Conservation (phyloP, 2,888 invertebrate genomes). For the Desoria tigrina region DNA sequence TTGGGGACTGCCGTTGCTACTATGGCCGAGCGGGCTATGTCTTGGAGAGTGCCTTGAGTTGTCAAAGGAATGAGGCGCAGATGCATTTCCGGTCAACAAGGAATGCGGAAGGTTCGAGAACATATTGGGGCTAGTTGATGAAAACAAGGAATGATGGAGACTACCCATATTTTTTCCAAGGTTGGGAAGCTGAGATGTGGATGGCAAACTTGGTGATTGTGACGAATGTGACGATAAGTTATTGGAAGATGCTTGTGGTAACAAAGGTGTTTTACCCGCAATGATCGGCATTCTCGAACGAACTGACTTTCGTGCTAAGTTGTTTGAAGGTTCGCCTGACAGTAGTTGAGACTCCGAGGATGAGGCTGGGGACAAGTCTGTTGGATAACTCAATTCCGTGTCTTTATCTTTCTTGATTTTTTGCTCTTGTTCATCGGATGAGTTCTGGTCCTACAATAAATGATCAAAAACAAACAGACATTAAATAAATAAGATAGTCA, state of each 20-base stretch:
- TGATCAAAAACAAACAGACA: constrained; percentile 1
- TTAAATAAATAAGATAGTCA: too few species aligned
- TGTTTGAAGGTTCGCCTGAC: neutral
- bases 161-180: constrained; percentile 3
- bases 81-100: constrained; percentile 22
- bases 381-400: too few species aligned
- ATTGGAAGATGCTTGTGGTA: constrained; percentile 8
- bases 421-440: constrained; percentile 30
- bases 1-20: constrained; percentile 26
- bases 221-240: too few species aligned
- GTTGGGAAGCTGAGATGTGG: neutral
- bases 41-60: constrained; percentile 30
- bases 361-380: too few species aligned
- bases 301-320: neutral
- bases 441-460: constrained; percentile 21
- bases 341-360: neutral
- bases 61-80: constrained; percentile 28
- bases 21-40: constrained; percentile 20
- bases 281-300: constrained; percentile 4
- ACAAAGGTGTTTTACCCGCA: constrained; percentile 5
- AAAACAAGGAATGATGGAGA: constrained; percentile 13
- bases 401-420: constrained; percentile 17
- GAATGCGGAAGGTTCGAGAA: constrained; percentile 30
- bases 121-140: constrained; percentile 16
- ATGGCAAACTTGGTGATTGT: neutral